Base-by-base conservation (phyloP, 2,113 vertebrate species). In the Acinonyx jubatus region DNA sequence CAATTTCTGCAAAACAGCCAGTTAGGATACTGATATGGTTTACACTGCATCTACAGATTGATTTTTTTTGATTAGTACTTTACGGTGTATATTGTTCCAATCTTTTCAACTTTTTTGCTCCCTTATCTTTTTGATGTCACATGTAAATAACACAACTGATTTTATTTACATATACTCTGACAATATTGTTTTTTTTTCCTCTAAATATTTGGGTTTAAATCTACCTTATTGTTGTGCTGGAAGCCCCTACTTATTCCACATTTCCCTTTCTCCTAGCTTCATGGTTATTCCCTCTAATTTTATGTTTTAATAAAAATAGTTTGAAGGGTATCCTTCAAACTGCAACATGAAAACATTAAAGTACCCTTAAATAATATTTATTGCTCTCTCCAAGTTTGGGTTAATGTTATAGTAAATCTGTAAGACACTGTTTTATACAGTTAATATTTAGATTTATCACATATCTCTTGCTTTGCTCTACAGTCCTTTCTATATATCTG, bases 401-500 rank as follows among this genome's bases (percentile, higher is more conserved):
- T 86, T 91, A 57, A 87, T 81, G 27, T 81, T 66, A 50, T 41
- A 82, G 48, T 93, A 80, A 76, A 85, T 79, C 63, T 57, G 1
- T 38, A 57, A 95, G 52, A 65, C 31, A 89, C 41, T 78, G 23
- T 50, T 45, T 89, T 76, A 78, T 41, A 25, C 3, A 55, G 61
- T 57, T 89, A 78, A 36, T 27, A 79, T 84, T 92, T 71, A 95
- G 50, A 66, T 69, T 93, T 95, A 85, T 38, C 36, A 89, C 7
- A 8, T 52, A 55, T 73, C 87, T 89, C 33, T 61, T 81, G 25
- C 57, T 87, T 83, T 91, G 76, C 36, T 92, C 45, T 83, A 10
- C 9, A 82, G 38, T 91, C 21, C n/a, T 74, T 92, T 78, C 50
- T 79, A 4, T 48, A 66, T 29, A 69, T 38, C 55, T 89, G 65